Evolutionary conservation across 2,797 vertebrate species (phyloP).

Genomic region (Champsocephalus esox): DNA sequence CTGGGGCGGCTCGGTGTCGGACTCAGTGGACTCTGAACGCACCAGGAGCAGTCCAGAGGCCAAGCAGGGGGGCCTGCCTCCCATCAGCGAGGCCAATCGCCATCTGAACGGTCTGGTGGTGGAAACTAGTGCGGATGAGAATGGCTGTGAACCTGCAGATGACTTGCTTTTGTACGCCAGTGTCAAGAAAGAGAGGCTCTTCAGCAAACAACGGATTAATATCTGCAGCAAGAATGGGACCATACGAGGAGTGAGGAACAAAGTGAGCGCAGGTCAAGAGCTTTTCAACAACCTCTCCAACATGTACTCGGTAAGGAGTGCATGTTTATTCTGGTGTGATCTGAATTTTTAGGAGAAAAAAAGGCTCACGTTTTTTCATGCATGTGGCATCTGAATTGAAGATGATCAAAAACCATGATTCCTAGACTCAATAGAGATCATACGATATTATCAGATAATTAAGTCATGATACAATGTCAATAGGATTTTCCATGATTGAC

Average conservation of each 20-base stretch:
- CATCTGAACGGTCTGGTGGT: conserved; percentile 86
- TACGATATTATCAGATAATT: too few relatives aligned
- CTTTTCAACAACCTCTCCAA: conserved; percentile 96
- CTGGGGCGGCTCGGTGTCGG: conserved; percentile 67
- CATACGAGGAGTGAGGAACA: conserved; percentile 95
- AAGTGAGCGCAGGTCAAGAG: conserved; percentile 98
- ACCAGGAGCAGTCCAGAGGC: conserved; percentile 84
- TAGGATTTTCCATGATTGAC: too few relatives aligned
- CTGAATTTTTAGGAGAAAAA: neutral
- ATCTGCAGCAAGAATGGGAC: conserved; percentile 99
- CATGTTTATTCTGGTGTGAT: neutral
- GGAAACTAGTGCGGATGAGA: conserved; percentile 79
- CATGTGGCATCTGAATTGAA: neutral
- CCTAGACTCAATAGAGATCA: too few relatives aligned
- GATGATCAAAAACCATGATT: neutral
- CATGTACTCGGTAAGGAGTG: conserved; percentile 89
- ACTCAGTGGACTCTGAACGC: conserved; percentile 89
- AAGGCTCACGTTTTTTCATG: neutral
- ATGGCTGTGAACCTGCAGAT: conserved; percentile 85
- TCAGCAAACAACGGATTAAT: conserved; percentile 92
- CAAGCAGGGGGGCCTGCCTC: conserved; percentile 78
- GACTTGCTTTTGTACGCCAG: conserved; percentile 92
- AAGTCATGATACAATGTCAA: too few relatives aligned
- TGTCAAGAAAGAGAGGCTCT: conserved; percentile 88
- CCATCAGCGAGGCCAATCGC: conserved; percentile 86